Base-by-base conservation (phyloP, 2,797 vertebrate genomes). In the Smutsia gigantea region DNA sequence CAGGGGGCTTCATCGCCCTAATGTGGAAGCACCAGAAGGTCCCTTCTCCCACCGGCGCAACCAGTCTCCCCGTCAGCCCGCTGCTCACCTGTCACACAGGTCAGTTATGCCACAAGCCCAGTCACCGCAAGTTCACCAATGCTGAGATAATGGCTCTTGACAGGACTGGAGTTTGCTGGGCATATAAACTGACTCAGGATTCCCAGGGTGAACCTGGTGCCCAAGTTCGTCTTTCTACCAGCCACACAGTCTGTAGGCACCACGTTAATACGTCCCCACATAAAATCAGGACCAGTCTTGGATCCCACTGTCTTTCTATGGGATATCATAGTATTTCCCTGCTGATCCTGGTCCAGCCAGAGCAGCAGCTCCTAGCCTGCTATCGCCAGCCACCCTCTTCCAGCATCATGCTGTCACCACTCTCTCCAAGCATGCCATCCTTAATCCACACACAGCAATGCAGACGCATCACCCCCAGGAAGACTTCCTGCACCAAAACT, bases 211-310 rank as follows among this genome's bases (percentile, higher is more conserved):
- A 66, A 34, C 8, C 71, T 46, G 11, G 55, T 25, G 53, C 8
- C 18, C n/a, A 59, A 37, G 8, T 18, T 82, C 31, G 17, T 29
- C 9, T 55, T 75, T 66, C 53, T 12, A 5, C n/a, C n/a, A 49
- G 15, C 3, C 29, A 21, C 0, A 3, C 25, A 3, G 34, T 18
- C 25, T 84, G 3, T 2, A 7, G 19, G 61, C 5, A 6, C 39
- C 86, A 37, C 57, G 14, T 46, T 5, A 29, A 59, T 27, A 69
- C 17, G 31, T 53, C 51, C 2, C 49, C 69, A 63, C 0, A 25
- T 31, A 63, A 61, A 78, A 42, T 25, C 15, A 74, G 46, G 31
- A 82, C 8, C 4, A 0, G 4, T 37, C 23, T 64, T 83, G 4
- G 68, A 66, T 17, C 25, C 49, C n/a, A 82, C 25, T 51, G 15